Evolutionary conservation across 92 coral and sea anemone genomes (phyloP), one percentile per base, ranked within the genome.

Genomic region (Porites evermanni): DNA sequence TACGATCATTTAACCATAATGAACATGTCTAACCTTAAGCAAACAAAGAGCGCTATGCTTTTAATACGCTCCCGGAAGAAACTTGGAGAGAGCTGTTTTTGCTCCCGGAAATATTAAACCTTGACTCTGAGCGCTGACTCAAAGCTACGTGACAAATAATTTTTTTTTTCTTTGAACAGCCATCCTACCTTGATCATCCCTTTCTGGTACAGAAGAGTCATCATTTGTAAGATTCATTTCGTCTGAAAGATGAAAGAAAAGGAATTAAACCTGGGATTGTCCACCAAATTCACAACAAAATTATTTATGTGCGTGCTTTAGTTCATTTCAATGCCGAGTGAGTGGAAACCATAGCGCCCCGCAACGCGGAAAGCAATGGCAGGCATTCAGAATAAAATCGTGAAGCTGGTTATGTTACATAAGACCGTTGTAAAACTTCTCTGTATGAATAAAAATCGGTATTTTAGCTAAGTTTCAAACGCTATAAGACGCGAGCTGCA

Each of bases 81-180:
- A 52, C 80, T 83, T 83, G 80, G 87, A 83, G 87, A 83, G 87
- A 83, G 65, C 74, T 73, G 87, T 83, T 74, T 83, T 73, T 83
- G 80, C 87, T 83, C 87, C 87, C 87, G 87, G 87, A 83, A 83
- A 83, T 83, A 83, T 83, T 83, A 24, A 72, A 72, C 64, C 87
- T 29, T 6, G 73, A 8, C 61, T 38, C 61, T 2, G 16, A 47
- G 60, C 72, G 63, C 78, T 73, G 24, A 74, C 87, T 74, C 87
- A 56, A 14, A 11, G 87, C 80, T 83, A 83, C 87, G 87, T 83
- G 87, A 83, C 87, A 75, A 74, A 72, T 38, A 75, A 21, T 23
- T 83, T 14, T 38, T 73, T 61, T 47, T 64, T 53, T 51, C 64
- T 53, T 54, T 29, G 63, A 70, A 38, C 47, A 38, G 78, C 78